Percentiles rank a stretch among this genome's conserved stretches.
Evolutionary conservation across 2,113 vertebrate species (phyloP).

Genomic region (Electrona antarctica): DNA sequence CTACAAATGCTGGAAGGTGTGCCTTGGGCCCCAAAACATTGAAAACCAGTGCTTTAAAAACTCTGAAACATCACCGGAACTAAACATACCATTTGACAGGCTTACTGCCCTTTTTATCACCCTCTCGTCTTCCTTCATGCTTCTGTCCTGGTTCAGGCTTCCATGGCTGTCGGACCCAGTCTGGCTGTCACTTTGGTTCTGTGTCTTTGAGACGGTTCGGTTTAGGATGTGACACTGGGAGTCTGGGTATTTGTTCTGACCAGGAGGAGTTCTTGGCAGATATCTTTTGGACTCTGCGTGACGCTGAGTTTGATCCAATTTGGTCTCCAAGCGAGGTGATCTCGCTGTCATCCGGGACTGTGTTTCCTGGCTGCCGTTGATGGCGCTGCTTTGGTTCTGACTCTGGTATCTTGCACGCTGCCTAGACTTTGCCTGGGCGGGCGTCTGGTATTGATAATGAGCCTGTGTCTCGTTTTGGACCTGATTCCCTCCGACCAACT

Average conservation of each 20-base stretch:
- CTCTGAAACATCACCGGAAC: not conserved
- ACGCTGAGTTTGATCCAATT: not conserved
- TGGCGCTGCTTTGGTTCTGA: not conserved
- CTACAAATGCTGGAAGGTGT: no score
- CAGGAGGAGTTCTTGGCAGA: no score
- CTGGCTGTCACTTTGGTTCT: not conserved
- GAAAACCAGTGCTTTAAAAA: no score
- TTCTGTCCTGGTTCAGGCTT: not conserved
- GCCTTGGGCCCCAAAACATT: no score
- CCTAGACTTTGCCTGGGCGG: not conserved
- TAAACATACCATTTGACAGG: conserved; percentile 27
- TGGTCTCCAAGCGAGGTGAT: not conserved
- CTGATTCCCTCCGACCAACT: conserved; percentile 8
- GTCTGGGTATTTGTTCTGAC: not conserved
- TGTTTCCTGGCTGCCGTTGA: not conserved
- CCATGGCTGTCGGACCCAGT: not conserved
- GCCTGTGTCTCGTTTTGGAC: conserved; percentile 12
- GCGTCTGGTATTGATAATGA: not conserved
- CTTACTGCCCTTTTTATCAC: conserved; percentile 9
- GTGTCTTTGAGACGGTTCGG: conserved; percentile 6
- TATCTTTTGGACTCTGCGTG: not conserved
- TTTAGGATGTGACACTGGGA: not conserved
- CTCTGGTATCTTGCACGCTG: not conserved
- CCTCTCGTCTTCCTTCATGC: conserved; percentile 19
- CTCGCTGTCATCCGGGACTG: not conserved